phyloP scores from a whole-genome alignment of 2,888 invertebrate genomes.

The Prenolepis imparis region DNA sequence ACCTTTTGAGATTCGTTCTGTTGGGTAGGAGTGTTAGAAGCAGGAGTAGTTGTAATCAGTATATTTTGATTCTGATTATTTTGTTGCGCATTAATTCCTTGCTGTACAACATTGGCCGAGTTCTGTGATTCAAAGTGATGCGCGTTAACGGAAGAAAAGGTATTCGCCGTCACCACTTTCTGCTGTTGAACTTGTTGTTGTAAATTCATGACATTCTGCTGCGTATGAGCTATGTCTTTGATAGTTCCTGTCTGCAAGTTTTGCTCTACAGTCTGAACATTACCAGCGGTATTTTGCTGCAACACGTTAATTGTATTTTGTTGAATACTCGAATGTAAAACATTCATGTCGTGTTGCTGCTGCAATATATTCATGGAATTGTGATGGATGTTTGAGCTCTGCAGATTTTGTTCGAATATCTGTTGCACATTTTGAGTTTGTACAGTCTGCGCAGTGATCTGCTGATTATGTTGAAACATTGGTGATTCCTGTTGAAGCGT shows the following conservation, averaged over 20 bases:
- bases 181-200: constrained; percentile 77
- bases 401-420: constrained; percentile 83
- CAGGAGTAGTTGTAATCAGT: constrained; percentile 80
- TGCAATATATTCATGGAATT: constrained; percentile 76
- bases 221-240: constrained; percentile 76
- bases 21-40: constrained; percentile 67
- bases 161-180: constrained; percentile 71
- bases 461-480: constrained; percentile 82
- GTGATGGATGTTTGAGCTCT: constrained; percentile 75
- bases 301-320: constrained; percentile 81
- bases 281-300: constrained; percentile 79
- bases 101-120: constrained; percentile 64
- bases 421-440: constrained; percentile 83
- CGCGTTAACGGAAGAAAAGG: constrained; percentile 72
- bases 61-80: constrained; percentile 81
- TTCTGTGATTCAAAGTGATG: constrained; percentile 75
- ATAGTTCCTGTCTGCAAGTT: constrained; percentile 75
- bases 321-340: constrained; percentile 76
- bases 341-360: constrained; percentile 79
- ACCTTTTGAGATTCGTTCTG: constrained; percentile 76
- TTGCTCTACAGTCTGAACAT: constrained; percentile 77
- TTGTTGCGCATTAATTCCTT: constrained; percentile 77
- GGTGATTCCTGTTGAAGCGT: constrained; percentile 75
- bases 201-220: constrained; percentile 74
- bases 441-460: constrained; percentile 82